phyloP scores from a whole-genome alignment of 2,797 vertebrate genomes.

The Potorous gilbertii region DNA sequence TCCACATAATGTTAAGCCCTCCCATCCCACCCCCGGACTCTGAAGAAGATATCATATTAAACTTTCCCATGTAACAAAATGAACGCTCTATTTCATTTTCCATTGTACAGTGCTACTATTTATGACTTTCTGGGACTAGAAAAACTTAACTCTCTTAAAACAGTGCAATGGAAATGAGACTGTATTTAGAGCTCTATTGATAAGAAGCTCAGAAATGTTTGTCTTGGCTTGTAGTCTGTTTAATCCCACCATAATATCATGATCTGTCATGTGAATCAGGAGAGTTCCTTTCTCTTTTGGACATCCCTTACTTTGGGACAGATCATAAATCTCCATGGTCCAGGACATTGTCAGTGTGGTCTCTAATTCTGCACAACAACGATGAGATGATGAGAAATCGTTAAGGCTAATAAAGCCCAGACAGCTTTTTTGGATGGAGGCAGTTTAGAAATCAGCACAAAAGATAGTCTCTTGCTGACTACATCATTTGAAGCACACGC shows the following conservation, averaged over 20 bases:
- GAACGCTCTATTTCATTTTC: background rate
- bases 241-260: background rate
- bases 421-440: background rate
- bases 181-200: conserved; percentile 29
- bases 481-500: background rate
- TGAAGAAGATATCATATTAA: background rate
- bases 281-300: background rate
- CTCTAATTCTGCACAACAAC: background rate
- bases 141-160: conserved; percentile 10
- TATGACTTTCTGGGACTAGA: conserved; percentile 42
- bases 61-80: background rate
- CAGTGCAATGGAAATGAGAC: background rate
- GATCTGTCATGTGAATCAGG: background rate
- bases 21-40: background rate
- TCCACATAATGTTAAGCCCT: background rate
- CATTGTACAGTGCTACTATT: conserved; percentile 13
- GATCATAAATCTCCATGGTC: background rate
- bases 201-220: conserved; percentile 15
- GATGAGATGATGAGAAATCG: conserved; percentile 17
- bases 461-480: conserved; percentile 4
- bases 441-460: background rate
- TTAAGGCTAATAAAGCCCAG: conserved; percentile 8
- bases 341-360: conserved; percentile 16
- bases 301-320: conserved; percentile 21
- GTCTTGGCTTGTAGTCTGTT: background rate